Percentiles rank a stretch among this genome's conserved stretches.
Conservation (phyloP, 2,888 invertebrate species). For the Pandemis cinnamomeana region DNA sequence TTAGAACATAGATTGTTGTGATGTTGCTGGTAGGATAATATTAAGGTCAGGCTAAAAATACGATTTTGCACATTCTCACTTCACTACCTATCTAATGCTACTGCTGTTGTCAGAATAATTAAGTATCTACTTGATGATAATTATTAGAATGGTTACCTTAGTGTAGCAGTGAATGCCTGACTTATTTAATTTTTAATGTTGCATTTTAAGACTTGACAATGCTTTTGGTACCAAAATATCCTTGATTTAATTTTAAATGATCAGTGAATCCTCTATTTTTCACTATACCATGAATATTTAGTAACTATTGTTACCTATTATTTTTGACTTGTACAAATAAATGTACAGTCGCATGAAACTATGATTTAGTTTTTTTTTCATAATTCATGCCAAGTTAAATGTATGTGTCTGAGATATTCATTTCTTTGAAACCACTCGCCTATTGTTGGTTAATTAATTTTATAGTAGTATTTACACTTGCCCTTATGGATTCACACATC, state of each 20-base stretch:
- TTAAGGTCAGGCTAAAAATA: conserved; percentile 24
- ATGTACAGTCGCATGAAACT: background rate
- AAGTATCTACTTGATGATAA: conserved; percentile 1
- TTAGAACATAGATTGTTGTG: conserved; percentile 32
- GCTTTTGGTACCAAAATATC: conserved; percentile 11
- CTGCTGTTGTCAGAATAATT: background rate
- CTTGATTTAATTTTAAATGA: conserved; percentile 16
- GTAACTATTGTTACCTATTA: conserved; percentile 39
- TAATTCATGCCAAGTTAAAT: background rate
- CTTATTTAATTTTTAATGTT: conserved; percentile 6
- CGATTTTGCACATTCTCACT: conserved; percentile 24
- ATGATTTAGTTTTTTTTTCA: background rate
- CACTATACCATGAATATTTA: conserved; percentile 43
- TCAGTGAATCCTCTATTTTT: conserved; percentile 43
- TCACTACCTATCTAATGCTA: conserved; percentile 11
- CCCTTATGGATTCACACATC: conserved; percentile 65
- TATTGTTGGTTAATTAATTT: conserved; percentile 40
- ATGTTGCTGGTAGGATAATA: conserved; percentile 31
- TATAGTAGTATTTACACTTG: conserved; percentile 53
- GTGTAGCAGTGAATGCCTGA: conserved; percentile 1
- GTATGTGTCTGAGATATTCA: conserved; percentile 11
- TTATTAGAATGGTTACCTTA: conserved; percentile 7
- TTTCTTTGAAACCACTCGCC: conserved; percentile 17
- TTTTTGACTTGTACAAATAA: background rate
- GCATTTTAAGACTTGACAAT: conserved; percentile 22